These are phyloP conservation scores for Molossus alvarezi DNA, from an alignment of 2,797 vertebrate species.

Conservation along the genomic window DNA sequence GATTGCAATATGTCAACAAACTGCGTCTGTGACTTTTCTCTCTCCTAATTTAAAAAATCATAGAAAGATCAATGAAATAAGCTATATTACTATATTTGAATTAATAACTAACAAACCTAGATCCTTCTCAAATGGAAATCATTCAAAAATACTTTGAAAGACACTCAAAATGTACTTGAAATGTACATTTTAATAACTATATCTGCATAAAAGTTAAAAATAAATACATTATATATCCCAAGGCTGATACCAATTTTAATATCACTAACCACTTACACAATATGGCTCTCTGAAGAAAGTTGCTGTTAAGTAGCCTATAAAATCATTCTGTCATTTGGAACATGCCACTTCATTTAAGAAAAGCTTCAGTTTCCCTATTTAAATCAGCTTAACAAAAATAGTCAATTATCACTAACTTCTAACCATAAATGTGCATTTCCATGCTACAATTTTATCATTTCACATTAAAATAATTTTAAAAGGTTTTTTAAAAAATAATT, in stretches of 20 bases:
- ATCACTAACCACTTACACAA: conserved; percentile 73
- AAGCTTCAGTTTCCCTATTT: conserved; percentile 52
- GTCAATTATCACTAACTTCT: conserved; percentile 31
- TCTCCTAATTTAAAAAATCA: conserved; percentile 80
- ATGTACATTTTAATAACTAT: conserved; percentile 82
- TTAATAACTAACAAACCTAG: conserved; percentile 81
- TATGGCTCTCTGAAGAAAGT: conserved; percentile 71
- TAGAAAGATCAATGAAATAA: conserved; percentile 83
- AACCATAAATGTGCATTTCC: conserved; percentile 14
- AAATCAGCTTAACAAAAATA: conserved; percentile 54
- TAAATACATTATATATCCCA: conserved; percentile 70
- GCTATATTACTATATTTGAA: conserved; percentile 74
- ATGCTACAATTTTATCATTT: conserved; percentile 58
- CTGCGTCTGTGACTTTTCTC: conserved; percentile 77
- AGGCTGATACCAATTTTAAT: conserved; percentile 71
- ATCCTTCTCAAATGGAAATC: conserved; percentile 79
- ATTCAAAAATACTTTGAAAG: conserved; percentile 79
- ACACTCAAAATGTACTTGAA: conserved; percentile 76
- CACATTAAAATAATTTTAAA: conserved; percentile 56
- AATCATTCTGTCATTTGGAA: conserved; percentile 62
- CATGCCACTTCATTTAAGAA: conserved; percentile 64
- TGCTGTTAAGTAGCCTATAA: conserved; percentile 53
- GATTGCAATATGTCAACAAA: conserved; percentile 84
- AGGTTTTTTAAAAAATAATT: conserved; percentile 27
- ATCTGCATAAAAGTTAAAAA: conserved; percentile 83